Evolutionary conservation across 2,113 vertebrate species (phyloP).

Genomic region (Hypanus sabinus): DNA sequence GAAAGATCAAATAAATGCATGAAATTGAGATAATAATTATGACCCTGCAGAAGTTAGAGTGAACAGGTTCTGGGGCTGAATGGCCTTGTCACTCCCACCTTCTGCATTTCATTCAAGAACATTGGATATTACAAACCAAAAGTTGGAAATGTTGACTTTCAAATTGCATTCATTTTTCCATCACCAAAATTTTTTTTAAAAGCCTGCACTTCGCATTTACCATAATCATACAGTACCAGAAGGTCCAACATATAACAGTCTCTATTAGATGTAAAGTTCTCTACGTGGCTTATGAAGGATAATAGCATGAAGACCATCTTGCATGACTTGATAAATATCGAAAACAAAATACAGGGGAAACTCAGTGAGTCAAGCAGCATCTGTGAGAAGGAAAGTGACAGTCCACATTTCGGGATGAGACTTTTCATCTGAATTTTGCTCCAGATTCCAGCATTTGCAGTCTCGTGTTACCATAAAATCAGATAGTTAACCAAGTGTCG

Average conservation of each 20-base stretch:
- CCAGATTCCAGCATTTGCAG: too few species aligned
- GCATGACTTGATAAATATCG: not conserved
- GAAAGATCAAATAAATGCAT: not conserved
- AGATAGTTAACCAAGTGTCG: not conserved
- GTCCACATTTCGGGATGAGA: too few species aligned
- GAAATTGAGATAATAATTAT: not conserved
- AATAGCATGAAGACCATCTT: not conserved
- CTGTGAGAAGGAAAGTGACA: too few species aligned
- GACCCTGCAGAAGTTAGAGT: not conserved
- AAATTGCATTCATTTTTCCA: not conserved
- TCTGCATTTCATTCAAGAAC: not conserved
- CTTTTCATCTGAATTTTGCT: too few species aligned
- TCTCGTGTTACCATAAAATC: not conserved
- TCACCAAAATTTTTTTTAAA: too few species aligned
- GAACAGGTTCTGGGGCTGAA: not conserved
- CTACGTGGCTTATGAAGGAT: not conserved
- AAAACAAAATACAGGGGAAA: too few species aligned
- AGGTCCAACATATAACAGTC: not conserved
- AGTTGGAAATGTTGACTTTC: not conserved
- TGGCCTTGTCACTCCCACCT: not conserved
- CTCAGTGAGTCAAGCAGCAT: too few species aligned
- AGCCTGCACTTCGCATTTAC: not conserved
- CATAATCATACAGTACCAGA: not conserved
- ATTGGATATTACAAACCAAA: not conserved
- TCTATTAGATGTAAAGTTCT: not conserved